Evolutionary conservation across 2,797 vertebrate genomes (phyloP).

Genomic region (Alosa sapidissima): DNA sequence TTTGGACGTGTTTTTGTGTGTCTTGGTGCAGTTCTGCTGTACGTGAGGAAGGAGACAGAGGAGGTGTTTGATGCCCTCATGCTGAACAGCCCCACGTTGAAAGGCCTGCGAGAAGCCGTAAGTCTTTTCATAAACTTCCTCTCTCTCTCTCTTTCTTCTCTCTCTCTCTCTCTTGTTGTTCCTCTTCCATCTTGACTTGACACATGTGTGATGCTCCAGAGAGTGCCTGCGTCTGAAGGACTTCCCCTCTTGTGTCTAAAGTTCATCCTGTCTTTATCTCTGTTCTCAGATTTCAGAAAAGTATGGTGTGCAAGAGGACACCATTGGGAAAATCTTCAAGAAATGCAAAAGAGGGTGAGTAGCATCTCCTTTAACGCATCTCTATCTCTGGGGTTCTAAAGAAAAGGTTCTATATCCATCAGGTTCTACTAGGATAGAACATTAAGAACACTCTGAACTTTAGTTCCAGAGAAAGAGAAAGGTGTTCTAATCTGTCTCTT

Average conservation of each 20-base stretch:
- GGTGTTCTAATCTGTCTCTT: not conserved
- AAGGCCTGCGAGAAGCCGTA: constrained; percentile 90
- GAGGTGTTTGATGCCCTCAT: constrained; percentile 97
- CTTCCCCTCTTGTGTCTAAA: constrained; percentile 9
- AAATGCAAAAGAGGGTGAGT: constrained; percentile 99
- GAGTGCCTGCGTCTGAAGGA: not conserved
- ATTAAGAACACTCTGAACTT: not conserved
- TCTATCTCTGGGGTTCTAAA: not conserved
- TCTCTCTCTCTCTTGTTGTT: not conserved
- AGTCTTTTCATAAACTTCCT: constrained; percentile 56
- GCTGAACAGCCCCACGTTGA: constrained; percentile 89
- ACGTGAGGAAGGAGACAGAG: constrained; percentile 84
- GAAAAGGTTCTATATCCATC: not conserved
- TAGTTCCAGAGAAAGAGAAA: not conserved
- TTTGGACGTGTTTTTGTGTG: not conserved
- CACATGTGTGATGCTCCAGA: not conserved
- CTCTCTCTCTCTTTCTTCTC: no score
- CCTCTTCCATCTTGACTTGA: not conserved
- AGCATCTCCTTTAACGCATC: constrained; percentile 8
- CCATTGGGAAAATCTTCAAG: constrained; percentile 96
- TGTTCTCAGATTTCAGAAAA: constrained; percentile 93
- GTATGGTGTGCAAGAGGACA: constrained; percentile 89
- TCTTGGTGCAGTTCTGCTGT: constrained; percentile 82
- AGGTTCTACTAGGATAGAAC: not conserved
- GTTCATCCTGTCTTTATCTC: constrained; percentile 45